These are phyloP conservation scores for Platichthys flesus DNA, from an alignment of 2,113 vertebrate species.

Conservation along the genomic window DNA sequence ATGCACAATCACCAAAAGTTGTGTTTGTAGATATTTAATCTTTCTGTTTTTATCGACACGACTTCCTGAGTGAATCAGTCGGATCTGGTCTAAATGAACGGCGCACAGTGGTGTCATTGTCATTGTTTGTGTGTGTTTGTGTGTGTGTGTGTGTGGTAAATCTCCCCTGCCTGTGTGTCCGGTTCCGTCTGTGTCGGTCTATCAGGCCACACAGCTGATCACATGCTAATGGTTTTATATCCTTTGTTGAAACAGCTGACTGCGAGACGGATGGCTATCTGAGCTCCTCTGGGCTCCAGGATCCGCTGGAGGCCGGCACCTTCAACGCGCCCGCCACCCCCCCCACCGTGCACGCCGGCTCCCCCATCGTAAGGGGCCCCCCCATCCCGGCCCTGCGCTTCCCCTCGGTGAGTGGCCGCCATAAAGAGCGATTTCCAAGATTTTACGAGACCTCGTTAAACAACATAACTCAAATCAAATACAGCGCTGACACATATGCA, in stretches of 20 bases:
- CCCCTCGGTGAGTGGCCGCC: conserved; percentile 86
- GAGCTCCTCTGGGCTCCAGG: conserved; percentile 92
- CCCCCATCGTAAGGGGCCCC: conserved; percentile 59
- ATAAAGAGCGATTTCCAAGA: background rate
- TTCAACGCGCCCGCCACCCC: conserved; percentile 52
- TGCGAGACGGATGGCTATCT: conserved; percentile 94
- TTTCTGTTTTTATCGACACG: no score
- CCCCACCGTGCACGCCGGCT: conserved; percentile 51
- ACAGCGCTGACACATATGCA: no score
- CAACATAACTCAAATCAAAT: no score
- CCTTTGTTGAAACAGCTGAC: conserved; percentile 86
- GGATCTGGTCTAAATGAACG: background rate
- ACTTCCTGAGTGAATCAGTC: background rate
- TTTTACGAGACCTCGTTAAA: no score
- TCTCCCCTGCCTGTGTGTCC: background rate
- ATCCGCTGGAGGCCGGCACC: conserved; percentile 78
- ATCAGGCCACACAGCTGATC: conserved; percentile 38
- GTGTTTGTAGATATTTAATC: no score
- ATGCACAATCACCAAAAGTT: no score
- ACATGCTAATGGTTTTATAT: conserved; percentile 56
- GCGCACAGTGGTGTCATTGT: conserved; percentile 4
- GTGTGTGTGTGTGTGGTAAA: conserved; percentile 12
- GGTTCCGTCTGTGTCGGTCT: conserved; percentile 5
- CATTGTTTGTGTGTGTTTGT: conserved; percentile 14
- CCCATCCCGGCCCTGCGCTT: conserved; percentile 83